phyloP scores from a whole-genome alignment of 2,797 vertebrate genomes.

The Silurus lanzhouensis region DNA sequence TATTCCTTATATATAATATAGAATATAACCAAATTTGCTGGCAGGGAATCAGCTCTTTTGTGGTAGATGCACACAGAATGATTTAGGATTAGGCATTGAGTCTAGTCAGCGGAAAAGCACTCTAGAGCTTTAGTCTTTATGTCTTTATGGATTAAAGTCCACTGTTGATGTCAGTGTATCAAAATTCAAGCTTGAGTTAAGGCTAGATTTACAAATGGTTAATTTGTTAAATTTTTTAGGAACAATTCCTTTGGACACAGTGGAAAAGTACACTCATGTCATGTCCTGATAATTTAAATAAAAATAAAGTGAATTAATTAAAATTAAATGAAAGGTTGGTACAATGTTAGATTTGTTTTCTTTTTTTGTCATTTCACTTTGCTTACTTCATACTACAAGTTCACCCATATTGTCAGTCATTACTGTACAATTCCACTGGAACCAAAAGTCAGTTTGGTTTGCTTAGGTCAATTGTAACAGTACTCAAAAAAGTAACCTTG shows the following conservation, averaged over 20 bases:
- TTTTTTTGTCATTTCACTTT: too few relatives aligned
- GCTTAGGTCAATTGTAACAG: too few relatives aligned
- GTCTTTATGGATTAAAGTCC: background rate
- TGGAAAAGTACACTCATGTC: background rate
- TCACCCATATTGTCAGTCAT: too few relatives aligned
- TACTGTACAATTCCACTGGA: too few relatives aligned
- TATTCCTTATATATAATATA: background rate
- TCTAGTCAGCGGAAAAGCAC: background rate
- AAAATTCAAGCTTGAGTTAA: background rate
- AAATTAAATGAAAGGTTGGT: too few relatives aligned
- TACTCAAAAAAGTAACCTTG: background rate
- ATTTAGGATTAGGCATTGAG: background rate
- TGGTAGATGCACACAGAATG: background rate
- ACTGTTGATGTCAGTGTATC: background rate
- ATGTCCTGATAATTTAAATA: too few relatives aligned
- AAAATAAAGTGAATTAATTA: too few relatives aligned
- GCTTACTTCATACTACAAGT: too few relatives aligned
- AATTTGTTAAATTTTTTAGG: background rate
- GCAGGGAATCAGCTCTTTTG: background rate
- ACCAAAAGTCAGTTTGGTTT: too few relatives aligned
- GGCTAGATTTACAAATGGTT: background rate
- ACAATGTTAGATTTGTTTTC: too few relatives aligned
- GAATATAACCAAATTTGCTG: background rate
- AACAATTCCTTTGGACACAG: background rate
- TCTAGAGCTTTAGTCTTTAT: background rate